These are phyloP conservation scores for Mnemiopsis leidyi DNA, from an alignment of 37 sponge, comb jelly and placozoan genomes.

Conservation along the genomic window DNA sequence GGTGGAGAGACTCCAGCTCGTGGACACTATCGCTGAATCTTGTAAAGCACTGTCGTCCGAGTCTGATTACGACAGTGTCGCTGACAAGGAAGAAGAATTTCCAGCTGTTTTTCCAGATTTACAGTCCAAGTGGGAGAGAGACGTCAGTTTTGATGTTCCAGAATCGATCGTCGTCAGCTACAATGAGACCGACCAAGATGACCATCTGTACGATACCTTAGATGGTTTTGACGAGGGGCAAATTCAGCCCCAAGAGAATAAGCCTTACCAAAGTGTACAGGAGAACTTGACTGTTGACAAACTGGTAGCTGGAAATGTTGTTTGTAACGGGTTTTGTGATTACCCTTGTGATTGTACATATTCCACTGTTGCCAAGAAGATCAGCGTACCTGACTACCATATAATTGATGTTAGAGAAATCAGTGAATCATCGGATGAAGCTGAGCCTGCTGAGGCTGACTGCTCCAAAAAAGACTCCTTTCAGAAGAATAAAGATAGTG, in stretches of 20 bases:
- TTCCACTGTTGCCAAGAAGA: background rate
- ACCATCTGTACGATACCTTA: background rate
- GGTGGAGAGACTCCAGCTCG: background rate
- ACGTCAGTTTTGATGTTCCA: background rate
- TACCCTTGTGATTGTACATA: background rate
- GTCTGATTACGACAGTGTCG: background rate
- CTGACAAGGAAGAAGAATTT: background rate
- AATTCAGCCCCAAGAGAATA: background rate
- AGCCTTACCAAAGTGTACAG: background rate
- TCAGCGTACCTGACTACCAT: background rate
- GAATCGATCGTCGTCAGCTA: background rate
- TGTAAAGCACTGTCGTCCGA: slow-evolving; percentile 14
- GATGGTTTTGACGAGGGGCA: background rate
- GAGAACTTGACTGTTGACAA: background rate
- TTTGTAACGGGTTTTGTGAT: background rate
- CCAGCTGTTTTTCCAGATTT: background rate
- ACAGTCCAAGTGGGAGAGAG: background rate
- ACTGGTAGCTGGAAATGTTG: background rate
- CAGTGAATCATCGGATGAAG: background rate
- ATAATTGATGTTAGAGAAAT: background rate
- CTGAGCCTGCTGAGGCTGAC: background rate
- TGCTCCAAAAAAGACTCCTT: background rate
- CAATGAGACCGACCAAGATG: background rate
- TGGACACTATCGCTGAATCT: background rate
- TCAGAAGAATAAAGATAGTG: background rate